Evolutionary conservation across 2,888 invertebrate genomes (phyloP), one percentile per base, ranked within the genome.

Genomic region (Aleiodes leptofemur): DNA sequence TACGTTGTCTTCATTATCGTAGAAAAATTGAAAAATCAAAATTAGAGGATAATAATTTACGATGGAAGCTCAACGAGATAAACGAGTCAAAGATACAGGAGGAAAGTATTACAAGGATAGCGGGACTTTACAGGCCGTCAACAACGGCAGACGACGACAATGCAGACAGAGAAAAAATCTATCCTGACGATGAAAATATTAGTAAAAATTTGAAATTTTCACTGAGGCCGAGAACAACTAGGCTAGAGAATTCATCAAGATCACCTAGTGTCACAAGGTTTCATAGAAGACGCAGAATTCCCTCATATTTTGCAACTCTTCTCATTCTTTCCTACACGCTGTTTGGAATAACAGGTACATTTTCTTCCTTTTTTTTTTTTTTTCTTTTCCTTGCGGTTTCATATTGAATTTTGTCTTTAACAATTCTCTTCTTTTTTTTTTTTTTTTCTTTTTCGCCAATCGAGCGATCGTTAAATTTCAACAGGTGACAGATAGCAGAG

Each of bases 261-360:
- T 74, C 74, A n/a, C 61, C 69, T 16, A 69, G 70, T 43, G 74
- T 76, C 16, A 66, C 72, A 13, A 76, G 72, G 72, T 69, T 72
- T 69, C 69, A 64, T 57, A 80, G 83, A 79, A 82, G 86, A 84
- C 85, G 85, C 82, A 84, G 84, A 82, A 84, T 89, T 81, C 89
- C 88, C 72, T 86, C 89, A 69, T 88, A 88, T 83, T 83, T 90
- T 78, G 89, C 89, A 74, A 90, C 90, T 57, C 80, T 90, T 74
- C 84, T 90, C 79, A 84, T 90, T 78, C 82, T 90, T 76, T 88
- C 87, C 78, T 90, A 88, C 82, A 88, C 89, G 76, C 84, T 89
- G 77, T 85, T 88, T 84, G 87, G 89, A 81, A 87, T 89, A 79
- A 87, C 90, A 87, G 90, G 90, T 90, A 79, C 82, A 87, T 87